Evolutionary conservation across 2,888 invertebrate species (phyloP).

Genomic region (Ennomos erosarius): DNA sequence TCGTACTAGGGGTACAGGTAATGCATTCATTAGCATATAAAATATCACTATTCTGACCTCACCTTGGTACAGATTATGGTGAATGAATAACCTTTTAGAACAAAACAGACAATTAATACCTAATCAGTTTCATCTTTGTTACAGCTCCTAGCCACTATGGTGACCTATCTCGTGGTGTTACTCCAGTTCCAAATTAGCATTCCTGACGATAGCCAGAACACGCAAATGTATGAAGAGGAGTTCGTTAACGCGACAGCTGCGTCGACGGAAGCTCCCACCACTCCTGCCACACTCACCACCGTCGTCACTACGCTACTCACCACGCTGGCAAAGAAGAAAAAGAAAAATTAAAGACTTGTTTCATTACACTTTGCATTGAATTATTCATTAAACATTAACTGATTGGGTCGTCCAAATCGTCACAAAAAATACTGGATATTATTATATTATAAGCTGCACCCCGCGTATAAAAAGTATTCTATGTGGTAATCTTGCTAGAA

Average conservation of each 20-base stretch:
- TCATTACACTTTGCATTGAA: too few relatives aligned
- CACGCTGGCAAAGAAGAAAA: constrained; percentile 70
- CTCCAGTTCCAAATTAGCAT: constrained; percentile 92
- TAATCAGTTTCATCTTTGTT: constrained; percentile 39
- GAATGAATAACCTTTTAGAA: too few relatives aligned
- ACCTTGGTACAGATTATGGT: too few relatives aligned
- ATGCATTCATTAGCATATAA: too few relatives aligned
- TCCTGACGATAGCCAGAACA: constrained; percentile 81
- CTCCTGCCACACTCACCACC: constrained; percentile 58
- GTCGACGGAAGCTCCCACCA: constrained; percentile 51
- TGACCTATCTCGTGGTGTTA: constrained; percentile 90
- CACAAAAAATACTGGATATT: constrained; percentile 25
- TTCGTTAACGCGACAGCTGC: constrained; percentile 45
- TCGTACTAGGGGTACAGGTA: too few relatives aligned
- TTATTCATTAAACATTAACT: too few relatives aligned
- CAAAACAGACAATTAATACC: too few relatives aligned
- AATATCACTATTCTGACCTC: too few relatives aligned
- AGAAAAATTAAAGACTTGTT: constrained; percentile 47
- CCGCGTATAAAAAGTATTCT: too few relatives aligned
- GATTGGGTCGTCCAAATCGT: too few relatives aligned
- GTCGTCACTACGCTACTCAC: constrained; percentile 66
- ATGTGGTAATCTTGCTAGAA: too few relatives aligned
- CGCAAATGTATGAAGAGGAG: constrained; percentile 41
- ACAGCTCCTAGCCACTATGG: constrained; percentile 90
- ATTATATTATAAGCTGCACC: too few relatives aligned